Percentiles rank a stretch among this genome's conserved stretches.
Conservation (phyloP, 2,888 invertebrate species). For the Ormyrus pomaceus region DNA sequence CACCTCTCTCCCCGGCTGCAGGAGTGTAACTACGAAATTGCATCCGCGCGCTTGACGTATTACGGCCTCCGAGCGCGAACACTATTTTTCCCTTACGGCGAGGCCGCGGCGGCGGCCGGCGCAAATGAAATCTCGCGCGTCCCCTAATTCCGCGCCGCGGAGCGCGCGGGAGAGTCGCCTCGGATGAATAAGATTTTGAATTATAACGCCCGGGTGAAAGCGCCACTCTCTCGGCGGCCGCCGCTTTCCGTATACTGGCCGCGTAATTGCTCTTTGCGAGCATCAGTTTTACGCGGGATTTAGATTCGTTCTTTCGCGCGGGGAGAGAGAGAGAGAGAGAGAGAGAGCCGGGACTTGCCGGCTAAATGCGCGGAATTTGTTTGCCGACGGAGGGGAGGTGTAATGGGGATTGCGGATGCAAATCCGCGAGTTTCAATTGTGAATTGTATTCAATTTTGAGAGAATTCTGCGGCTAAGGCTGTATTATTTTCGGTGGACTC, state of each 20-base stretch:
- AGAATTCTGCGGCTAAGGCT: too few relatives aligned
- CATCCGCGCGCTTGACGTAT: too few relatives aligned
- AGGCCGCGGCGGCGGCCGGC: too few relatives aligned
- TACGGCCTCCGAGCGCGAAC: too few relatives aligned
- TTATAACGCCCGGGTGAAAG: not conserved
- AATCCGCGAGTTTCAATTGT: not conserved
- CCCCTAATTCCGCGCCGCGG: conserved; percentile 10
- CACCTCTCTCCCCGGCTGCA: not conserved
- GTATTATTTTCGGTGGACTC: too few relatives aligned
- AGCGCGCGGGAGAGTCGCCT: not conserved
- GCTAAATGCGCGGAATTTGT: conserved; percentile 1
- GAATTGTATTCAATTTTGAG: too few relatives aligned
- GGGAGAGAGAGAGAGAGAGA: not conserved
- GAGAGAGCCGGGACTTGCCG: not conserved
- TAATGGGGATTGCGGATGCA: conserved; percentile 2
- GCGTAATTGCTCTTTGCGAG: conserved; percentile 24
- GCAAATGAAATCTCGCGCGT: conserved; percentile 42
- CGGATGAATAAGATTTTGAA: conserved; percentile 37
- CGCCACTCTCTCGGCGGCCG: not conserved
- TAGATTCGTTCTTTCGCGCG: conserved; percentile 20
- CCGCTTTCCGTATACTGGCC: too few relatives aligned
- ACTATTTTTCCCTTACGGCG: not conserved
- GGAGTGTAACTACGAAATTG: too few relatives aligned
- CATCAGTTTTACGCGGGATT: conserved; percentile 17
- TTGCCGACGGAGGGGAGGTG: not conserved